A percentile compares a stretch with the other conserved stretches of the same genome.
Conservation (phyloP, 2,113 vertebrate species). For the Jaculus jaculus region DNA sequence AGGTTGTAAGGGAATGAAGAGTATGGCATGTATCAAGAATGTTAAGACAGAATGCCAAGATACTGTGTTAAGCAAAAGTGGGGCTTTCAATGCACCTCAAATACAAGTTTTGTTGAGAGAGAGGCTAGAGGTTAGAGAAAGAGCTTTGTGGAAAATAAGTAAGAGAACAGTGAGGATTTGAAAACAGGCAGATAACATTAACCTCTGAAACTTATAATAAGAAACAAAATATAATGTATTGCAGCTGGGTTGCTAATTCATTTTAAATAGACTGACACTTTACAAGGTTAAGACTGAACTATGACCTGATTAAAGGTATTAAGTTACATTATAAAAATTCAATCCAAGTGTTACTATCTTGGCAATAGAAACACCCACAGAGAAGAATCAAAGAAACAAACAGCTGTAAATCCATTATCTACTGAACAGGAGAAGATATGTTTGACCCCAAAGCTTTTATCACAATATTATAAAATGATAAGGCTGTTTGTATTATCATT, state of each 20-base stretch:
- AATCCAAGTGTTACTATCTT: background rate
- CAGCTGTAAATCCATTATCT: background rate
- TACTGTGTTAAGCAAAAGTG: background rate
- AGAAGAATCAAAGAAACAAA: background rate
- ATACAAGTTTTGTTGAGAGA: background rate
- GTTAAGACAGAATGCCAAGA: background rate
- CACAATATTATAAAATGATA: background rate
- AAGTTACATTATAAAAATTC: conserved; percentile 24
- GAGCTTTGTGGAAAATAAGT: conserved; percentile 14
- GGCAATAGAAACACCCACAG: background rate
- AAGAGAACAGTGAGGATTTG: conserved; percentile 33
- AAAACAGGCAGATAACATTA: conserved; percentile 34
- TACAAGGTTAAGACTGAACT: conserved; percentile 2
- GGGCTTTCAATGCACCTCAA: background rate
- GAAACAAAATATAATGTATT: conserved; percentile 48
- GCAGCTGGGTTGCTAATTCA: background rate
- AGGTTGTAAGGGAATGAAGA: background rate
- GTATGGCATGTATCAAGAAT: background rate
- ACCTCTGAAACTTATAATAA: conserved; percentile 21
- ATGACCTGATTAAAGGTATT: conserved; percentile 35
- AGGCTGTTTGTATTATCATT: background rate
- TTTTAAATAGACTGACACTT: conserved; percentile 50
- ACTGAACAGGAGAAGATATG: background rate
- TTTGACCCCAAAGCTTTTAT: background rate
- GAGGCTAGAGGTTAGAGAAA: background rate